A percentile compares a stretch with the other conserved stretches of the same genome.
These are phyloP conservation scores for Cygnus atratus DNA, from an alignment of 2,113 vertebrate genomes.

Conservation along the genomic window DNA sequence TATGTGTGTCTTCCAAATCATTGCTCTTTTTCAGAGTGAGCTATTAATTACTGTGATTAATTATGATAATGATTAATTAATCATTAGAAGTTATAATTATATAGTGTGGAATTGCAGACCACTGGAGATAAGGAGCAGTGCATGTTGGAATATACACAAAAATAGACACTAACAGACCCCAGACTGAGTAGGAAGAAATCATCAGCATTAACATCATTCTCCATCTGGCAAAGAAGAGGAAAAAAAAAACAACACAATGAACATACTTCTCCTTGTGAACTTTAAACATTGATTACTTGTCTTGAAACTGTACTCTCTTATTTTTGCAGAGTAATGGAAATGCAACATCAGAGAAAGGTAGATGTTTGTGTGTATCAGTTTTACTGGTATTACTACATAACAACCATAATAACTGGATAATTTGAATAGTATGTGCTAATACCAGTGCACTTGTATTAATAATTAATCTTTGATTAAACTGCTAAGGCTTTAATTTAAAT, in stretches of 20 bases:
- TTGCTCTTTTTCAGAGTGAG: not conserved
- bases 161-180: not conserved
- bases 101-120: not conserved
- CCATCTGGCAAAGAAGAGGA: not conserved
- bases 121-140: not conserved
- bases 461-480: not conserved
- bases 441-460: not conserved
- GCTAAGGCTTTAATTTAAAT: not conserved
- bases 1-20: not conserved
- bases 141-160: not conserved
- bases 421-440: not conserved
- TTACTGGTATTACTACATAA: not conserved
- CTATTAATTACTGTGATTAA: not conserved
- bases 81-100: not conserved
- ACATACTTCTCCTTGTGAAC: not conserved
- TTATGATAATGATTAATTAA: not conserved
- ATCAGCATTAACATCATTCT: not conserved
- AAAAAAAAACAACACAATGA: not conserved
- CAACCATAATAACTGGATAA: not conserved
- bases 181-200: not conserved
- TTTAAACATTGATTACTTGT: not conserved
- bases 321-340: not conserved
- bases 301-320: not conserved
- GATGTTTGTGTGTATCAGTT: not conserved
- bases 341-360: not conserved